Base-by-base conservation (phyloP, 2,113 vertebrate species). In the Bettongia penicillata region DNA sequence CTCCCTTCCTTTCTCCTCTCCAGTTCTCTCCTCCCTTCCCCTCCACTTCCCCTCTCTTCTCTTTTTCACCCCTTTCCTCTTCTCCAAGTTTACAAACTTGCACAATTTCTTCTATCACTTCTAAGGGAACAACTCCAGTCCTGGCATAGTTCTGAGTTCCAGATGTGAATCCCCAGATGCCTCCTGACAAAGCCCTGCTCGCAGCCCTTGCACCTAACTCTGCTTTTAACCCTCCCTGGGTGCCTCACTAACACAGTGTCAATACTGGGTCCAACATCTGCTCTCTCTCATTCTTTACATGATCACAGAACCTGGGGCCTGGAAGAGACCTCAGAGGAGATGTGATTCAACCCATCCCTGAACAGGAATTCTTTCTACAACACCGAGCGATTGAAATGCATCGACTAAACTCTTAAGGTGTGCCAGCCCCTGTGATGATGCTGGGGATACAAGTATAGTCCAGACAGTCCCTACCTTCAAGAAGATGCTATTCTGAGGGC, bases 101-200 rank as follows among this genome's bases (percentile, higher is more conserved):
- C 2, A 0, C n/a, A n/a, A n/a, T 3, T 16, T 77, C 37, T 2
- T 0, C 37, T 43, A 6, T 43, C 68, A 8, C 37, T 19, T n/a
- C n/a, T 37, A 37, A 22, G 16, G n/a, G 37, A 19, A 84, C 8
- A n/a, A 84, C n/a, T 43, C 61, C 61, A n/a, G 37, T 37, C 61
- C n/a, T 84, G 68, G 4, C 11, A 19, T 43, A 19, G 43, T 84
- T n/a, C 31, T 2, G 68, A 84, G n/a, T 43, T 84, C 68, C n/a
- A 84, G n/a, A n/a, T 43, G 19, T 7, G 68, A 23, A 84, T 43
- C 7, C n/a, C n/a, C 19, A 43, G n/a, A n/a, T 43, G 1, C 68
- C 68, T 84, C 68, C 19, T 8, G 6, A 43, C 19, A 19, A 77
- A n/a, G 37, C 1, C 61, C 61, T 5, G 61, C 12, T n/a, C n/a